Evolutionary conservation across 2,797 vertebrate genomes (phyloP).

Genomic region (Kryptolebias ocellatus): DNA sequence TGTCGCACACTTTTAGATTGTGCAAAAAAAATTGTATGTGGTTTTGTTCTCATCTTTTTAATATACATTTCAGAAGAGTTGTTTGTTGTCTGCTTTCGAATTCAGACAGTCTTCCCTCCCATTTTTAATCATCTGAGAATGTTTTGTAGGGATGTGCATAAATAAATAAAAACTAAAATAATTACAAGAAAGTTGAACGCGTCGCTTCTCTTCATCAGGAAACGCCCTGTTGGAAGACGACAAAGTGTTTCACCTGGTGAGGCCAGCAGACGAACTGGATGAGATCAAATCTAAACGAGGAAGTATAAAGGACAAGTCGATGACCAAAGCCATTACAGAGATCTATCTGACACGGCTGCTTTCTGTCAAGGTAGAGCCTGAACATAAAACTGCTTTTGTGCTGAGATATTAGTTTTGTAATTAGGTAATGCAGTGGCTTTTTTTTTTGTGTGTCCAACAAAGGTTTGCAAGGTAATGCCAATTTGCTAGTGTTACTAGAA

Average conservation of each 20-base stretch:
- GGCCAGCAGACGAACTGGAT: conserved; percentile 92
- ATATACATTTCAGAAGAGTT: conserved; percentile 48
- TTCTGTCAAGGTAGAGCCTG: conserved; percentile 94
- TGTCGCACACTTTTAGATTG: conserved; percentile 38
- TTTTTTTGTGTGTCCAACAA: not conserved
- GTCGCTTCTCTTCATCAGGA: conserved; percentile 54
- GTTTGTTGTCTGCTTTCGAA: conserved; percentile 53
- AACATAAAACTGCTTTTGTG: conserved; percentile 10
- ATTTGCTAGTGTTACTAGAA: not conserved
- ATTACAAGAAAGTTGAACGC: conserved; percentile 17
- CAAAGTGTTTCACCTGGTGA: conserved; percentile 95
- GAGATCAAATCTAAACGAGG: conserved; percentile 96
- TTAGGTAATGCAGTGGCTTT: conserved; percentile 3
- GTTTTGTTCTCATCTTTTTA: conserved; percentile 57
- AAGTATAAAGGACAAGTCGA: conserved; percentile 97
- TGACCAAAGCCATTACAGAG: conserved; percentile 99
- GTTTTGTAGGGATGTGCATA: conserved; percentile 34
- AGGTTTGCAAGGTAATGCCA: no score
- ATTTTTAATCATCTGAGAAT: conserved; percentile 40
- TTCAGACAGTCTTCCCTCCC: conserved; percentile 27
- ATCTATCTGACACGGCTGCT: conserved; percentile 98
- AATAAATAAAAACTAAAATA: conserved; percentile 28
- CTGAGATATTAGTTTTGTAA: conserved; percentile 17
- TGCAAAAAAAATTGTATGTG: conserved; percentile 37
- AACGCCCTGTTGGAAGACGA: conserved; percentile 96